Percentiles rank a stretch among this genome's conserved stretches.
These are phyloP conservation scores for Myiotriccus ornatus DNA, from an alignment of 2,797 vertebrate species.

Conservation along the genomic window DNA sequence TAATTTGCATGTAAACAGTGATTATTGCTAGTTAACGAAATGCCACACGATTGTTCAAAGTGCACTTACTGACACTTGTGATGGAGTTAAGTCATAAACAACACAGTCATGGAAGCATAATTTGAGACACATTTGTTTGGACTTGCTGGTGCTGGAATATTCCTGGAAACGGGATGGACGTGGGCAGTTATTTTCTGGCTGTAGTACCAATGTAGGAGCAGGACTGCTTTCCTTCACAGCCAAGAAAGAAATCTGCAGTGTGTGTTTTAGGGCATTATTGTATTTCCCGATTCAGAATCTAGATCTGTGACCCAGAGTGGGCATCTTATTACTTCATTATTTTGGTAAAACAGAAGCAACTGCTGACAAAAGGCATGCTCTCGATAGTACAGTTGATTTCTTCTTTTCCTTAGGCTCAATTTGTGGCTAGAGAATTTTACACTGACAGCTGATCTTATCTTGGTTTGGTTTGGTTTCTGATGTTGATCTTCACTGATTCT, in stretches of 20 bases:
- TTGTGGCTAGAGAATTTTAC: not conserved
- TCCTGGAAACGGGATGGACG: fast-evolving
- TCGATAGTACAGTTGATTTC: not conserved
- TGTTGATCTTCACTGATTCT: not conserved
- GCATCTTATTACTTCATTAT: not conserved
- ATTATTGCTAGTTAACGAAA: conserved; percentile 26
- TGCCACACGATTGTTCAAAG: not conserved
- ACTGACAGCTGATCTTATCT: not conserved
- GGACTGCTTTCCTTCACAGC: not conserved
- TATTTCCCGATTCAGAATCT: not conserved
- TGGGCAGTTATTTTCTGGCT: not conserved
- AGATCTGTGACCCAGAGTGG: not conserved
- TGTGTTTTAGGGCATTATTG: not conserved
- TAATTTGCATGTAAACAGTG: conserved; percentile 22
- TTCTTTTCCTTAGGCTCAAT: not conserved
- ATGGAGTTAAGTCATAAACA: not conserved
- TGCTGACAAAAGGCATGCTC: not conserved
- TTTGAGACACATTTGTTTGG: not conserved
- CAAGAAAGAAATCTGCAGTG: not conserved
- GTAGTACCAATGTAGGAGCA: not conserved
- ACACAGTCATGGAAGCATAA: not conserved
- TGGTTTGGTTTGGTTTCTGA: not conserved
- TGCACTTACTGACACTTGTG: not conserved
- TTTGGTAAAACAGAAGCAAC: not conserved
- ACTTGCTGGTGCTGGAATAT: not conserved